Evolutionary conservation across 1,140 invertebrate genomes (phyloP), one percentile per base, ranked within the genome.

Genomic region (Drosophila nigrodunni): DNA sequence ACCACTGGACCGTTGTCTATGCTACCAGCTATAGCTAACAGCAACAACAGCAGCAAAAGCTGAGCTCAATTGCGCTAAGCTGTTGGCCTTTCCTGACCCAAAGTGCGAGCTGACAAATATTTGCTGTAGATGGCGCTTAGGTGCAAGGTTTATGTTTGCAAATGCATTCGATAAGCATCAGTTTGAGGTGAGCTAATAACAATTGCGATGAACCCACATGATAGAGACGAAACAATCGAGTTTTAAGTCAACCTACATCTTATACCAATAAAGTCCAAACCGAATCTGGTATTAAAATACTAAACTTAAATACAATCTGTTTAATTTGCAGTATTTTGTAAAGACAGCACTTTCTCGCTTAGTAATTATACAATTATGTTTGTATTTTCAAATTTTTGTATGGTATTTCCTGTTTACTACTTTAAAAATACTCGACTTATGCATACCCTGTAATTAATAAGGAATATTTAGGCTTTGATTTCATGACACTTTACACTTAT

Each of bases 41-140:
- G 25, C 41, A 65, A 34, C 10, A 50, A 18, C 37, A 39, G 47
- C 68, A 64, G 18, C 34, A 57, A 46, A 25, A 44, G 6, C 39
- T 44, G 43, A 47, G 55, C 54, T 15, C 10, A 35, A 37, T 4
- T 35, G 10, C 54, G 65, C 49, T 59, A n/a, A 57, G 43, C 64
- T 18, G 30, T 52, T 52, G 57, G 46, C 66, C 66, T 60, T 69
- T 50, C 2, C 18, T 54, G 54, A 55, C 41, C 62, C 47, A 55
- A 74, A 60, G 71, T 74, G 71, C 71, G 57, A 74, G 65, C 49
- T 59, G 49, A 57, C 57, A 74, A 74, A 74, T 74, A 74, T 74
- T 74, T 69, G 35, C 57, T 13, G 21, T 69, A 74, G 71, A 74
- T 74, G 71, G 71, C 71, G 71, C 57, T 54, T 21, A 61, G 47